Percentiles rank a stretch among this genome's conserved stretches.
Evolutionary conservation across 1,140 invertebrate species (phyloP).

Genomic region (Alviniconcha marisindica): DNA sequence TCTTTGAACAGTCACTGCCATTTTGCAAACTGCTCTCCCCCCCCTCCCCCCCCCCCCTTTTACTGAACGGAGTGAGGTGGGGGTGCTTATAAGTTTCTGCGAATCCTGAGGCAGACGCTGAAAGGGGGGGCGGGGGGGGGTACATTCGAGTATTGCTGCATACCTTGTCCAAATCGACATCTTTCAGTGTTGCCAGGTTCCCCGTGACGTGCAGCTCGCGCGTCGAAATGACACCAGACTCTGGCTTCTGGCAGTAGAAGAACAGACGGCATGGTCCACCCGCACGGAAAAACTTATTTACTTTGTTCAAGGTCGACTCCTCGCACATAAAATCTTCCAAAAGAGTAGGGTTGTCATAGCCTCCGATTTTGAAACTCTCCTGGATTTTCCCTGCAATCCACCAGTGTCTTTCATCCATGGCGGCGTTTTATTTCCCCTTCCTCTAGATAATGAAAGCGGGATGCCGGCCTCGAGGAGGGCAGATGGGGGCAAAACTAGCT

Average conservation of each 20-base stretch:
- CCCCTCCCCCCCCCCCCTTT: too few relatives aligned
- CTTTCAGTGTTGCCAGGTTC: constrained; percentile 71
- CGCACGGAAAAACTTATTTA: constrained; percentile 72
- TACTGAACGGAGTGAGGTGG: too few relatives aligned
- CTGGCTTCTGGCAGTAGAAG: constrained; percentile 71
- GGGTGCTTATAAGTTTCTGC: too few relatives aligned
- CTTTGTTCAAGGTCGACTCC: constrained; percentile 66
- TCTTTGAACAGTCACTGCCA: too few relatives aligned
- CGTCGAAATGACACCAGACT: constrained; percentile 58
- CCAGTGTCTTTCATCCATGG: constrained; percentile 76
- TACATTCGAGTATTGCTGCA: too few relatives aligned
- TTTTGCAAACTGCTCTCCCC: too few relatives aligned
- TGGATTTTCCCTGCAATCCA: constrained; percentile 76
- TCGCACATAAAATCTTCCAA: constrained; percentile 75
- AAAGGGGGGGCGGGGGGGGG: too few relatives aligned
- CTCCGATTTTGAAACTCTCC: constrained; percentile 74
- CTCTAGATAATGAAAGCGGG: background rate
- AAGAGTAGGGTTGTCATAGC: constrained; percentile 72
- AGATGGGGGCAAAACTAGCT: background rate
- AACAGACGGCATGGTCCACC: constrained; percentile 74
- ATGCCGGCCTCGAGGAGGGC: background rate
- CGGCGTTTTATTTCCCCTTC: constrained; percentile 36
- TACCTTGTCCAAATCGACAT: constrained; percentile 69
- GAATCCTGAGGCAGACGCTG: too few relatives aligned
- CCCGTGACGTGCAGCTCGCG: constrained; percentile 70